phyloP scores from a whole-genome alignment of 2,888 invertebrate genomes.

The Sesamia inferens region DNA sequence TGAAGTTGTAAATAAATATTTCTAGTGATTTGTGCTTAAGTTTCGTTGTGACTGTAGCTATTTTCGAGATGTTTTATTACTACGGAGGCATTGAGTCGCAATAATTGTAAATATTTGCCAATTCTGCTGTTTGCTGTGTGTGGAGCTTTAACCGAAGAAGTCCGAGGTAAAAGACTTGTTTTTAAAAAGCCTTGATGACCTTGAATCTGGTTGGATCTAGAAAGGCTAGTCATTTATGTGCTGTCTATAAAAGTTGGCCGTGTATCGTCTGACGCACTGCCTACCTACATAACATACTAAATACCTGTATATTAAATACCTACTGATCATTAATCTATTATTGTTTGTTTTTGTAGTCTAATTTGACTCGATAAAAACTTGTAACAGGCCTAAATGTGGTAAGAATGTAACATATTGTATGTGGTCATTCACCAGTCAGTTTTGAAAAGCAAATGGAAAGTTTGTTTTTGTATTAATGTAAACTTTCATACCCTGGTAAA shows the following conservation, averaged over 20 bases:
- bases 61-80: conserved; percentile 71
- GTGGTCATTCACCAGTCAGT: background rate
- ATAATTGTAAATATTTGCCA: conserved; percentile 70
- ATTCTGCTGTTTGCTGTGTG: conserved; percentile 56
- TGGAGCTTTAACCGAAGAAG: conserved; percentile 43
- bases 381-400: conserved; percentile 20
- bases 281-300: conserved; percentile 40
- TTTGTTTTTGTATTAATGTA: conserved; percentile 27
- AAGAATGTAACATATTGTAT: conserved; percentile 4
- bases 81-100: conserved; percentile 61
- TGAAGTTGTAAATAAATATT: conserved; percentile 37
- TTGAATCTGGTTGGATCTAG: conserved; percentile 65
- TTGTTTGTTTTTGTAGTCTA: conserved; percentile 4
- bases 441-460: conserved; percentile 26
- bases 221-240: conserved; percentile 43
- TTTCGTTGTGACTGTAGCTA: conserved; percentile 57
- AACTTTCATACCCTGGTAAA: conserved; percentile 2
- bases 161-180: conserved; percentile 62
- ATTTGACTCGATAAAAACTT: conserved; percentile 37
- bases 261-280: conserved; percentile 57
- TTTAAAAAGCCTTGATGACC: conserved; percentile 61
- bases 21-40: conserved; percentile 45
- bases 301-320: conserved; percentile 11
- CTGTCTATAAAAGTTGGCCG: conserved; percentile 45
- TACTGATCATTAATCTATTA: conserved; percentile 27